Conservation (phyloP, 2,797 vertebrate genomes). For the Thaleichthys pacificus region DNA sequence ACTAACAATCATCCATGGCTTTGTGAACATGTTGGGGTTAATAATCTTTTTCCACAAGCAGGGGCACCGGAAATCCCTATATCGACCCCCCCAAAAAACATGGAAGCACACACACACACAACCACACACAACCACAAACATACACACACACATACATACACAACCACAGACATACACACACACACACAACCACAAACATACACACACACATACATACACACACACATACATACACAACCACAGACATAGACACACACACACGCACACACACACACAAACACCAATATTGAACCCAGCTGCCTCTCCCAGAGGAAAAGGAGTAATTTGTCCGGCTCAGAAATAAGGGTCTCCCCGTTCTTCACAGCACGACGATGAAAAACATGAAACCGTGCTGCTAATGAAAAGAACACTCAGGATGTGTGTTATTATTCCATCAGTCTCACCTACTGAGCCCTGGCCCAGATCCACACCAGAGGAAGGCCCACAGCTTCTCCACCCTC, state of each 20-base stretch:
- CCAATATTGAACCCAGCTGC: conserved; percentile 89
- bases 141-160: too few species aligned
- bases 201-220: conserved; percentile 32
- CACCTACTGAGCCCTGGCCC: conserved; percentile 95
- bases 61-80: conserved; percentile 85
- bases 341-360: conserved; percentile 96
- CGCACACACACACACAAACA: conserved; percentile 45
- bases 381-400: conserved; percentile 93
- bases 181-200: conserved; percentile 37
- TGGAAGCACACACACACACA: conserved; percentile 12
- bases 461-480: conserved; percentile 81
- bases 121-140: conserved; percentile 25
- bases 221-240: conserved; percentile 25
- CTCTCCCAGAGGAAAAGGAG: conserved; percentile 83
- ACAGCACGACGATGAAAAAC: conserved; percentile 97
- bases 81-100: conserved; percentile 49
- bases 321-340: conserved; percentile 85
- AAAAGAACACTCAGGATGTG: conserved; percentile 99
- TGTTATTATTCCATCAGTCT: conserved; percentile 99
- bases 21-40: conserved; percentile 83
- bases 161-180: conserved; percentile 35
- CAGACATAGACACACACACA: conserved; percentile 26
- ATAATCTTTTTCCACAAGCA: conserved; percentile 92
- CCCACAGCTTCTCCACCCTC: conserved; percentile 69
- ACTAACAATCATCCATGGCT: conserved; percentile 78